These are phyloP conservation scores for Hybognathus amarus DNA, from an alignment of 2,797 vertebrate species.

Conservation along the genomic window DNA sequence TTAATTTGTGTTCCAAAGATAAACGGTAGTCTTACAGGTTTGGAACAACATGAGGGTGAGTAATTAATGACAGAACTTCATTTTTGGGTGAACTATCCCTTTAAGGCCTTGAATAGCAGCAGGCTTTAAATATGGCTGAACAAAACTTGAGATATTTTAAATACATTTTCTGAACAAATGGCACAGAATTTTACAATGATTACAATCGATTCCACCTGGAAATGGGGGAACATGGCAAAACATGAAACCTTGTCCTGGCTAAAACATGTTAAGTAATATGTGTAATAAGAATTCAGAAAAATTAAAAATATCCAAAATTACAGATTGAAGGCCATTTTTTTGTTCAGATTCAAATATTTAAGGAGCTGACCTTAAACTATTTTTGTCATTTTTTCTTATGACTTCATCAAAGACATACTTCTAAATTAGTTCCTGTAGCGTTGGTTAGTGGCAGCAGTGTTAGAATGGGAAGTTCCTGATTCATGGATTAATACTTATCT, in stretches of 20 bases:
- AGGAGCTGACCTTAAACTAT: neutral
- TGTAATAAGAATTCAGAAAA: neutral
- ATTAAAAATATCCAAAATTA: slow-evolving; percentile 5
- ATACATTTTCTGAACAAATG: neutral
- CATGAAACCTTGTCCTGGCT: neutral
- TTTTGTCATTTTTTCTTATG: neutral
- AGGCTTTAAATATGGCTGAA: neutral
- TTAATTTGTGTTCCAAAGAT: too few relatives aligned
- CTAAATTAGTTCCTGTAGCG: neutral
- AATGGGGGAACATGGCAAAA: slow-evolving; percentile 11
- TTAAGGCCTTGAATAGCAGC: neutral
- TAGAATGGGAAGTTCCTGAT: neutral
- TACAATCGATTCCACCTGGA: neutral
- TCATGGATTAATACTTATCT: neutral
- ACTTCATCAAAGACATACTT: neutral
- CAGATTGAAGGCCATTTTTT: neutral
- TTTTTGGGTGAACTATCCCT: too few relatives aligned
- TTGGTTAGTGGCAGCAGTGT: neutral
- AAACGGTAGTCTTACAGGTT: too few relatives aligned
- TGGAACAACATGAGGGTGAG: too few relatives aligned
- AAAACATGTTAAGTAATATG: neutral
- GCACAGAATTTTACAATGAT: neutral
- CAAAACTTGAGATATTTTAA: too few relatives aligned
- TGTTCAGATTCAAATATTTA: neutral
- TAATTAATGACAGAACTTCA: too few relatives aligned